Conservation (phyloP, 2,888 invertebrate genomes). For the Trachelus iudaicus region DNA sequence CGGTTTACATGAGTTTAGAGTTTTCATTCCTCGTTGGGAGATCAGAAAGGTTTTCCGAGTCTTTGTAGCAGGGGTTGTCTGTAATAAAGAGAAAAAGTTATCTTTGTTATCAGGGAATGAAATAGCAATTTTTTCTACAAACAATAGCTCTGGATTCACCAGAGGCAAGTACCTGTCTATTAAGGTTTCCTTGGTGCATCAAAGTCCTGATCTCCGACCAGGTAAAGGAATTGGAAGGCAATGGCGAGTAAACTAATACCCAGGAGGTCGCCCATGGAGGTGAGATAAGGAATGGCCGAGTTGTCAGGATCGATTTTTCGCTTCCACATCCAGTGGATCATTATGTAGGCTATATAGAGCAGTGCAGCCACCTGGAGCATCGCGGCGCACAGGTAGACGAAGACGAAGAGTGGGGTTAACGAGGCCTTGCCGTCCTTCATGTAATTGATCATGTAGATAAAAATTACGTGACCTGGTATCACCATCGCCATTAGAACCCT, state of each 20-base stretch:
- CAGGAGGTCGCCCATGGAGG: slow-evolving; percentile 81
- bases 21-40: not conserved
- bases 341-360: slow-evolving; percentile 72
- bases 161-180: slow-evolving; percentile 2
- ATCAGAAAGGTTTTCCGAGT: not conserved
- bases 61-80: not conserved
- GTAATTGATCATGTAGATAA: slow-evolving; percentile 78
- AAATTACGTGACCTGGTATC: slow-evolving; percentile 82
- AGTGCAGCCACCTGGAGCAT: slow-evolving; percentile 72
- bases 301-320: slow-evolving; percentile 78
- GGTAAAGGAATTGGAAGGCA: slow-evolving; percentile 73
- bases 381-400: slow-evolving; percentile 77
- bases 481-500: slow-evolving; percentile 79
- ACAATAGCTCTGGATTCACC: not conserved
- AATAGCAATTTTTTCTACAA: not conserved
- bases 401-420: slow-evolving; percentile 75
- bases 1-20: not conserved
- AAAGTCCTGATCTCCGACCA: slow-evolving; percentile 70
- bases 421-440: slow-evolving; percentile 76
- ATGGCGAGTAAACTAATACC: slow-evolving; percentile 77
- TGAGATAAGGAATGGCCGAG: slow-evolving; percentile 81
- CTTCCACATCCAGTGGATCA: slow-evolving; percentile 75
- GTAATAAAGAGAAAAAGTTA: not conserved
- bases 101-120: not conserved
- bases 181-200: slow-evolving; percentile 49